Conservation (phyloP, 2,888 invertebrate genomes). For the Drosophila suboccidentalis region DNA sequence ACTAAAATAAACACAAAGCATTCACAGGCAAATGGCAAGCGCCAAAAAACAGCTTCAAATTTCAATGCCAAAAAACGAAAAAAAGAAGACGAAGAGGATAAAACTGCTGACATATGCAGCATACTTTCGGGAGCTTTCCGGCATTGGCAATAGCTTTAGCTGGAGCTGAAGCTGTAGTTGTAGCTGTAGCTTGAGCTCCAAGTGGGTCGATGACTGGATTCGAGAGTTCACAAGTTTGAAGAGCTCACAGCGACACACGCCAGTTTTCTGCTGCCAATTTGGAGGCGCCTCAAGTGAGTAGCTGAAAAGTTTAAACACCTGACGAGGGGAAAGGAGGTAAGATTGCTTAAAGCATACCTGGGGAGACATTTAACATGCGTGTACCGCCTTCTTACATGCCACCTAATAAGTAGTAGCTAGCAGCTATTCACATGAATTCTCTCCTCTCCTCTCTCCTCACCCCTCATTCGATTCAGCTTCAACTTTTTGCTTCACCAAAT, state of each 20-base stretch:
- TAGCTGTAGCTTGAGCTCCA: constrained; percentile 35
- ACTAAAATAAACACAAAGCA: constrained; percentile 73
- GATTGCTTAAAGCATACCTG: constrained; percentile 44
- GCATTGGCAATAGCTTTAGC: constrained; percentile 42
- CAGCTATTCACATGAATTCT: constrained; percentile 21
- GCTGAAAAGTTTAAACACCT: constrained; percentile 58
- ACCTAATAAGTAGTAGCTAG: constrained; percentile 45
- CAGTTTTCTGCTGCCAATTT: constrained; percentile 50
- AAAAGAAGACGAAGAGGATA: constrained; percentile 9
- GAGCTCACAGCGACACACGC: constrained; percentile 56
- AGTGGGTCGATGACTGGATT: constrained; percentile 68
- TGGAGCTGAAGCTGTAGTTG: constrained; percentile 18
- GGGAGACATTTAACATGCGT: constrained; percentile 16
- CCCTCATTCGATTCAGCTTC: not conserved
- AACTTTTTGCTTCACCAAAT: constrained; percentile 45
- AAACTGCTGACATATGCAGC: constrained; percentile 78
- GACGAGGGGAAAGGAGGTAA: constrained; percentile 1
- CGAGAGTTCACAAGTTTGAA: constrained; percentile 70
- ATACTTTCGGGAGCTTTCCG: constrained; percentile 39
- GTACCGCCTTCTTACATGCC: constrained; percentile 13
- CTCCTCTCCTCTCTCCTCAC: not conserved
- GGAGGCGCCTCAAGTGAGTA: constrained; percentile 53
- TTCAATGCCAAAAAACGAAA: constrained; percentile 50
- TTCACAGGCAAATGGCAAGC: constrained; percentile 45
- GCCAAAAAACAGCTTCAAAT: constrained; percentile 58